A percentile compares a stretch with the other conserved stretches of the same genome.
phyloP scores from a whole-genome alignment of 2,797 vertebrate genomes.

The Sarcoramphus papa region DNA sequence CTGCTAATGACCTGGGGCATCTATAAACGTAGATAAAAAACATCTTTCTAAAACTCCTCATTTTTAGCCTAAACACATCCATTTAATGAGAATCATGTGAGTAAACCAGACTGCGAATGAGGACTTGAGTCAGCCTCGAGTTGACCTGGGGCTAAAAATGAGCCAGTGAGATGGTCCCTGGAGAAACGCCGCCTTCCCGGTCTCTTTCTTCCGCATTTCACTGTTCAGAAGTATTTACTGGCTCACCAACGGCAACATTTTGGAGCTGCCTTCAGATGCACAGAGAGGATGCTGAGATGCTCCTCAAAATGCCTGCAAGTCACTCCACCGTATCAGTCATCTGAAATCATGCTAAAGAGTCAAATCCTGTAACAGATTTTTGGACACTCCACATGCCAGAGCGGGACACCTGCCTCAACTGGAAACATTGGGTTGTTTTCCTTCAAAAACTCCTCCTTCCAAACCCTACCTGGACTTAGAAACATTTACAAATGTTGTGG shows the following conservation, averaged over 20 bases:
- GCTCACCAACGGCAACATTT: neutral
- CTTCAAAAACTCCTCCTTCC: neutral
- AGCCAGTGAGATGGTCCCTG: neutral
- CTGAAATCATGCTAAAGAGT: neutral
- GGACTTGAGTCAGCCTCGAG: neutral
- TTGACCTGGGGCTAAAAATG: neutral
- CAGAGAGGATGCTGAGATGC: neutral
- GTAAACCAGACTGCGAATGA: neutral
- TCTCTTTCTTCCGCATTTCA: neutral
- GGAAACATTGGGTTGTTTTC: neutral
- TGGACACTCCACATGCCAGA: neutral
- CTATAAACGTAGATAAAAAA: neutral
- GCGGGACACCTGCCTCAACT: neutral
- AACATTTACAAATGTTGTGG: neutral
- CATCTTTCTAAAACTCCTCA: neutral
- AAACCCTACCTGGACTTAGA: neutral
- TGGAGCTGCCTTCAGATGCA: neutral
- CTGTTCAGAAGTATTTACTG: neutral
- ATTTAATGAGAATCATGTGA: conserved; percentile 2
- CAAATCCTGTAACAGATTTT: neutral
- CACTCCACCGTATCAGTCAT: neutral
- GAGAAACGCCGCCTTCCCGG: rapidly evolving
- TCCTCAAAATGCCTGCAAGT: neutral
- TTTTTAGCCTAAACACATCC: neutral
- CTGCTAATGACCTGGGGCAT: conserved; percentile 10